Evolutionary conservation across 1,140 invertebrate species (phyloP).

Genomic region (Drosophila punjabiensis): DNA sequence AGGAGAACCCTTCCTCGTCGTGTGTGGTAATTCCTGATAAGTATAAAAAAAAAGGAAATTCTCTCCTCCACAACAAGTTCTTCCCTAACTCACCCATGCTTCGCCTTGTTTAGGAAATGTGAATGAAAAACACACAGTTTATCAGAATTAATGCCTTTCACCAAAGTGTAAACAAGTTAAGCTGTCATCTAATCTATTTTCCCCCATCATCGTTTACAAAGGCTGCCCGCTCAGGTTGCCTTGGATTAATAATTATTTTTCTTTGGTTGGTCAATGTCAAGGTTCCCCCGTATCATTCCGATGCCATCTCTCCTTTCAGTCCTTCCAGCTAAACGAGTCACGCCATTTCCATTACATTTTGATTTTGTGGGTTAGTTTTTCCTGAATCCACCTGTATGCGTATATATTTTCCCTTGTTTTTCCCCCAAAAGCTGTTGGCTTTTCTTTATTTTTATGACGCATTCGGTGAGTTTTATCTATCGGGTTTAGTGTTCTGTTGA

Average conservation of each 20-base stretch:
- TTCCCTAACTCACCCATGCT: neutral
- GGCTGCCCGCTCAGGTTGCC: neutral
- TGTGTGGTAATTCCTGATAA: conserved; percentile 29
- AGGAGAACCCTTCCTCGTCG: conserved; percentile 3
- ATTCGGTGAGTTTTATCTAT: conserved; percentile 25
- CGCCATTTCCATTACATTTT: conserved; percentile 1
- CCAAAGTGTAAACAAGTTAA: conserved; percentile 22
- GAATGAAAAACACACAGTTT: neutral
- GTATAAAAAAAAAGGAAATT: neutral
- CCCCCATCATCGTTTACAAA: neutral
- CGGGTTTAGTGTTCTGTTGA: conserved; percentile 16
- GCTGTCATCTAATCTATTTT: conserved; percentile 17
- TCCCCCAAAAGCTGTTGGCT: neutral
- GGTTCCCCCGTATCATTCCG: neutral
- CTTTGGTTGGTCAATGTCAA: conserved; percentile 17
- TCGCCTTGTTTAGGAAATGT: neutral
- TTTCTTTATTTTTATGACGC: conserved; percentile 40
- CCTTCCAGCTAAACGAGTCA: conserved; percentile 5
- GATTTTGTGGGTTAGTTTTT: conserved; percentile 1
- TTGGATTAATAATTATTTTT: conserved; percentile 16
- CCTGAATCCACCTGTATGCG: neutral
- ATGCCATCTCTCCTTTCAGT: conserved; percentile 19
- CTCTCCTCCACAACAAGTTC: neutral
- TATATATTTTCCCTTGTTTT: conserved; percentile 1
- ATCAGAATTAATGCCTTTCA: conserved; percentile 2